phyloP scores from a whole-genome alignment of 2,797 vertebrate genomes.

The Cossypha niveicapilla region DNA sequence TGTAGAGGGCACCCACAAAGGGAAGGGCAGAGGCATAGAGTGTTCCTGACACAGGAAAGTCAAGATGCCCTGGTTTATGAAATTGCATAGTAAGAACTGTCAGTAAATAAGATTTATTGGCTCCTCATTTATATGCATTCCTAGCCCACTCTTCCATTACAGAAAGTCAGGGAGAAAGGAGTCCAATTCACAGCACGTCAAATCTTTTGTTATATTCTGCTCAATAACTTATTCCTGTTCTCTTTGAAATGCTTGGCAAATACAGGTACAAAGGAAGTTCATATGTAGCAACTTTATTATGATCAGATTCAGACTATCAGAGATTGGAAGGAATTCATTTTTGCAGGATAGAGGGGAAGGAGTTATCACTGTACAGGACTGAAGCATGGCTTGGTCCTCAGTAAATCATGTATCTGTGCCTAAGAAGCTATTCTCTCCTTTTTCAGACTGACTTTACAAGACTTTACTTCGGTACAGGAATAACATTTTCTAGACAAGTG shows the following conservation, averaged over 20 bases:
- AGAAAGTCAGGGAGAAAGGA: neutral
- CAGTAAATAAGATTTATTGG: neutral
- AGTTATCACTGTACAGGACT: neutral
- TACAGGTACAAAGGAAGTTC: neutral
- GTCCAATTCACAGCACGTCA: neutral
- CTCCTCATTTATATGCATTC: neutral
- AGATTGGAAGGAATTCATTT: neutral
- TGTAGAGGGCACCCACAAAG: neutral
- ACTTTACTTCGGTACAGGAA: neutral
- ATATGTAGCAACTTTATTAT: neutral
- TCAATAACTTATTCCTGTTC: neutral
- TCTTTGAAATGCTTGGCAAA: neutral
- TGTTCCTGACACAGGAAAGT: neutral
- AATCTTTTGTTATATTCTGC: neutral
- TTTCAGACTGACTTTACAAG: neutral
- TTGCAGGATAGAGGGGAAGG: neutral
- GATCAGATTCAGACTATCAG: neutral
- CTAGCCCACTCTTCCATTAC: neutral
- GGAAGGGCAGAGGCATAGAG: neutral
- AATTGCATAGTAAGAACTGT: neutral
- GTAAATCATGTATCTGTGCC: neutral
- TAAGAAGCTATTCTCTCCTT: neutral
- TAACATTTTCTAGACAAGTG: neutral
- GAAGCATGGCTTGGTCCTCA: neutral
- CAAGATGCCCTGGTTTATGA: neutral